Conservation (phyloP, 2,113 vertebrate genomes). For the Microtus richardsoni region DNA sequence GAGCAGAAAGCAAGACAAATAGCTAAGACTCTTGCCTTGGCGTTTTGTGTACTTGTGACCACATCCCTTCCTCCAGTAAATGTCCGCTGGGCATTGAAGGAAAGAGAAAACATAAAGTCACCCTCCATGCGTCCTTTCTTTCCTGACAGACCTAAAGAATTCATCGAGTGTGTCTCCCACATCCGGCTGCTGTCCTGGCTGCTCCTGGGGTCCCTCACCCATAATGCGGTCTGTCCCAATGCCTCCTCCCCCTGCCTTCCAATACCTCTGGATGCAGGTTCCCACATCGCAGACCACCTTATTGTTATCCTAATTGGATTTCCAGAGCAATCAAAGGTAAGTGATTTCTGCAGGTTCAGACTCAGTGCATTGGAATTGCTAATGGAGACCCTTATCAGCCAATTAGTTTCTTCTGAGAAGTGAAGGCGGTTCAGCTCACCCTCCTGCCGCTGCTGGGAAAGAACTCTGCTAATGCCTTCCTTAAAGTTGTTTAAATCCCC, state of each 20-base stretch:
- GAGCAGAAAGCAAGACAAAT: neutral
- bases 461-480: conserved; percentile 64
- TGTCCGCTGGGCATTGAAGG: neutral
- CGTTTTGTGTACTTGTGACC: neutral
- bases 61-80: neutral
- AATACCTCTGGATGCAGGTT: conserved; percentile 98
- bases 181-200: conserved; percentile 99
- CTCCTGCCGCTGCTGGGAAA: conserved; percentile 64
- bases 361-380: conserved; percentile 68
- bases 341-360: conserved; percentile 73
- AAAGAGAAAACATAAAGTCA: conserved; percentile 26
- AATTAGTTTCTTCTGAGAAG: conserved; percentile 71
- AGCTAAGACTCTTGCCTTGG: neutral
- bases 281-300: conserved; percentile 98
- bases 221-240: conserved; percentile 96
- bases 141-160: conserved; percentile 95
- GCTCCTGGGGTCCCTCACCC: conserved; percentile 97
- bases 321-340: conserved; percentile 99
- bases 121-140: conserved; percentile 70
- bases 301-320: conserved; percentile 99
- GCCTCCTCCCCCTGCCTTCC: conserved; percentile 96
- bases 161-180: conserved; percentile 99
- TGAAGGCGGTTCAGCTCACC: conserved; percentile 71
- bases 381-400: conserved; percentile 71
- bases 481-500: conserved; percentile 73